phyloP scores from a whole-genome alignment of 2,113 vertebrate genomes.

The Bubo blakistoni region DNA sequence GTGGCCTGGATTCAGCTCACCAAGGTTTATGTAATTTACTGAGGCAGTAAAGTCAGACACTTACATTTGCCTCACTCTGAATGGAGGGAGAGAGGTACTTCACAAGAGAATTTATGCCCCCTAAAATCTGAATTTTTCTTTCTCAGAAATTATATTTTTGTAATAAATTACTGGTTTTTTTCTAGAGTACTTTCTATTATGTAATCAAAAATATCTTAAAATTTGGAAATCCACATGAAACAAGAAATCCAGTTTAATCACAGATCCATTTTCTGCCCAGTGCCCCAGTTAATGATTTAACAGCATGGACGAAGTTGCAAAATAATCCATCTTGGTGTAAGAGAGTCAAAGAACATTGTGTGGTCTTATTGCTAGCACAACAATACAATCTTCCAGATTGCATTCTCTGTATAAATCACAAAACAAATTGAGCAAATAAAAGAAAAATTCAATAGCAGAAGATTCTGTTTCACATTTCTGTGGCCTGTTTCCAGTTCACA shows the following conservation, averaged over 20 bases:
- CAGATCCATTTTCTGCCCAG: not conserved
- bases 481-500: not conserved
- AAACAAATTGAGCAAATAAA: slow-evolving; percentile 21
- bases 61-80: not conserved
- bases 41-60: not conserved
- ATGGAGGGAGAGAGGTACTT: not conserved
- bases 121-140: not conserved
- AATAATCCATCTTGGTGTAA: not conserved
- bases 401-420: slow-evolving; percentile 14
- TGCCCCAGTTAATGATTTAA: not conserved
- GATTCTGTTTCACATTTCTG: not conserved
- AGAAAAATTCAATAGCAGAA: not conserved
- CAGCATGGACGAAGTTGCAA: not conserved
- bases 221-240: not conserved
- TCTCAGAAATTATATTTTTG: not conserved
- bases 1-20: not conserved
- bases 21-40: not conserved
- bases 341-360: not conserved
- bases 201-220: not conserved
- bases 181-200: not conserved
- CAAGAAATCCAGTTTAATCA: not conserved
- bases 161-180: not conserved
- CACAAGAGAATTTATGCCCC: not conserved
- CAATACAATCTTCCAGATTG: not conserved
- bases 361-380: not conserved